A percentile compares a stretch with the other conserved stretches of the same genome.
These are phyloP conservation scores for Ochotona princeps DNA, from an alignment of 2,113 vertebrate genomes.

Conservation along the genomic window DNA sequence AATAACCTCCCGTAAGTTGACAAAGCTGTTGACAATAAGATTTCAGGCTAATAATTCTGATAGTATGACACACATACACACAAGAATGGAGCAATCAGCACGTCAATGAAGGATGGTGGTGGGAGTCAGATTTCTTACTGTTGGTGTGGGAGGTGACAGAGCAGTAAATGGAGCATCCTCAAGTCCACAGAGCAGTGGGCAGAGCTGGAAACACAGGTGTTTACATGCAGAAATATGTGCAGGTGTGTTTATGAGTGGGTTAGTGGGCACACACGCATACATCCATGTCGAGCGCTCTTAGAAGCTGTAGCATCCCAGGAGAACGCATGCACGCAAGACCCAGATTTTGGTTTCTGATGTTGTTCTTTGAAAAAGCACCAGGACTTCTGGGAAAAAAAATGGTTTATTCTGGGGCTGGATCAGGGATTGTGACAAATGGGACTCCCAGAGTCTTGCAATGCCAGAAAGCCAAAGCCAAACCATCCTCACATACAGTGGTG, in stretches of 20 bases:
- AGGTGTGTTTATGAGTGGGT: too few relatives aligned
- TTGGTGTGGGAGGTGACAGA: neutral
- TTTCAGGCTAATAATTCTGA: neutral
- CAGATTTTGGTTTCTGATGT: neutral
- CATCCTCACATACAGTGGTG: neutral
- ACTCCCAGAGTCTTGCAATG: neutral
- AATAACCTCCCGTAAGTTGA: neutral
- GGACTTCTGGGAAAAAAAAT: neutral
- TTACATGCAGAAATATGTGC: neutral
- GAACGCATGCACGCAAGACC: neutral
- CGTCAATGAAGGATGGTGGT: neutral
- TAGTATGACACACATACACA: fast-evolving
- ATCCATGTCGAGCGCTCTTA: neutral
- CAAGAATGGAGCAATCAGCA: neutral
- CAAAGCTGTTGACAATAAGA: neutral
- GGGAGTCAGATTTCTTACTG: neutral
- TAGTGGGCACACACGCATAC: neutral
- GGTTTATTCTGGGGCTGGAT: neutral
- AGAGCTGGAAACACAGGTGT: neutral
- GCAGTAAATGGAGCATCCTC: neutral
- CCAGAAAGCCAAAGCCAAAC: neutral
- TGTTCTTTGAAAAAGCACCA: neutral
- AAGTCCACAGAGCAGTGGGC: neutral
- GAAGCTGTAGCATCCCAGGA: neutral
- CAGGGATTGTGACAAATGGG: neutral